Evolutionary conservation across 2,888 invertebrate genomes (phyloP).

Genomic region (Arctia plantaginis): DNA sequence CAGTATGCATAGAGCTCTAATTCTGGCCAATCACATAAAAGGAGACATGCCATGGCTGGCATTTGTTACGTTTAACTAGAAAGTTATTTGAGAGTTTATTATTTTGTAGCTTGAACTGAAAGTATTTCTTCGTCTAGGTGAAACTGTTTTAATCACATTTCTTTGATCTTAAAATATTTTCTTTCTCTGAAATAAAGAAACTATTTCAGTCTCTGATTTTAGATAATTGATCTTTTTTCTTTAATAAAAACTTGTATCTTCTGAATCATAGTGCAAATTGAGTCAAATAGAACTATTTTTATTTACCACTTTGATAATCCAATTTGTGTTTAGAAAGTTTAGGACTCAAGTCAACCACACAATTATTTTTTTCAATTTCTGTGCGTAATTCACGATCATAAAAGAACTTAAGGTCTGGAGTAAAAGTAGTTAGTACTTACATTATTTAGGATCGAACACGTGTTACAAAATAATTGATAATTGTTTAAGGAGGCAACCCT

Average conservation of each 20-base stretch:
- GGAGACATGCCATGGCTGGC: slow-evolving; percentile 59
- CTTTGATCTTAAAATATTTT: not conserved
- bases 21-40: slow-evolving; percentile 47
- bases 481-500: slow-evolving; percentile 58
- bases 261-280: not conserved
- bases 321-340: no score
- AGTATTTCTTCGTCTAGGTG: no score
- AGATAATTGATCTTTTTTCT: not conserved
- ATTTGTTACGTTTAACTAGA: not conserved
- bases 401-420: not conserved
- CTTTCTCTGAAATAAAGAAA: not conserved
- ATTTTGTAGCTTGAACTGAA: no score
- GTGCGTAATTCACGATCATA: not conserved
- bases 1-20: slow-evolving; percentile 50
- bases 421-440: not conserved
- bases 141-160: no score
- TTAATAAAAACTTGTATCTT: not conserved
- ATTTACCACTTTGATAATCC: no score
- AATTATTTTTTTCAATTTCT: not conserved
- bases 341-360: no score
- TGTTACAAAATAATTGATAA: slow-evolving; percentile 25
- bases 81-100: not conserved
- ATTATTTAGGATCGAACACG: not conserved
- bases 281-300: no score
- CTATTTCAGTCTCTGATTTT: not conserved